These are phyloP conservation scores for Phylloscopus whistleri DNA, from an alignment of 2,113 vertebrate species.

Conservation along the genomic window DNA sequence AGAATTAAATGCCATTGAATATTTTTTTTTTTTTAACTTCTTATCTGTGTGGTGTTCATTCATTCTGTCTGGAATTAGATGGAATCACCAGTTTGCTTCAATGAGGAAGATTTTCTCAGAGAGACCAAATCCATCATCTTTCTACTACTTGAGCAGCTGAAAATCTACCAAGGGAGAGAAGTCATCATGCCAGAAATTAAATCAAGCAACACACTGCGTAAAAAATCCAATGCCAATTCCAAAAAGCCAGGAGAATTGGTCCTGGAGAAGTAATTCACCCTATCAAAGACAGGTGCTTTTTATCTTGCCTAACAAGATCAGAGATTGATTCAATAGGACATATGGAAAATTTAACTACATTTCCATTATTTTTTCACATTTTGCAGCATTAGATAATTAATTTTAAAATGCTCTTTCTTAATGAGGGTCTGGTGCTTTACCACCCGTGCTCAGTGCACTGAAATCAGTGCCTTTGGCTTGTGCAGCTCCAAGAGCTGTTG, in stretches of 20 bases:
- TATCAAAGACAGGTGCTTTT: neutral
- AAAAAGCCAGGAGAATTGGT: neutral
- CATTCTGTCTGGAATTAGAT: neutral
- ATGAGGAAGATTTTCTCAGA: conserved; percentile 20
- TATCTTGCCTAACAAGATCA: neutral
- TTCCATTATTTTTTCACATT: neutral
- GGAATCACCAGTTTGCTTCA: conserved; percentile 4
- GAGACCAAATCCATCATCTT: conserved; percentile 1
- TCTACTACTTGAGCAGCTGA: conserved; percentile 10
- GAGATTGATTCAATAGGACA: neutral
- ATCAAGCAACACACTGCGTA: conserved; percentile 19
- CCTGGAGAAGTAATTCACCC: neutral
- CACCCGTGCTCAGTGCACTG: neutral
- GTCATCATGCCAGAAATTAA: conserved; percentile 54
- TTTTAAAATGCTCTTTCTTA: neutral
- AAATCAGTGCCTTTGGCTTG: neutral
- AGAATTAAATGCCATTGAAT: neutral
- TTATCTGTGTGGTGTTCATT: neutral
- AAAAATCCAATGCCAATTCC: neutral
- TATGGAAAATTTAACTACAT: neutral
- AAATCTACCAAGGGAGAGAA: conserved; percentile 40
- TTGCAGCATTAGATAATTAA: neutral
- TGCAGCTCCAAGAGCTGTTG: neutral
- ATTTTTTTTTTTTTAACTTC: neutral
- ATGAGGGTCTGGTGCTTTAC: neutral